Evolutionary conservation across 2,113 vertebrate species (phyloP).

Genomic region (Orientallactaga bullata): DNA sequence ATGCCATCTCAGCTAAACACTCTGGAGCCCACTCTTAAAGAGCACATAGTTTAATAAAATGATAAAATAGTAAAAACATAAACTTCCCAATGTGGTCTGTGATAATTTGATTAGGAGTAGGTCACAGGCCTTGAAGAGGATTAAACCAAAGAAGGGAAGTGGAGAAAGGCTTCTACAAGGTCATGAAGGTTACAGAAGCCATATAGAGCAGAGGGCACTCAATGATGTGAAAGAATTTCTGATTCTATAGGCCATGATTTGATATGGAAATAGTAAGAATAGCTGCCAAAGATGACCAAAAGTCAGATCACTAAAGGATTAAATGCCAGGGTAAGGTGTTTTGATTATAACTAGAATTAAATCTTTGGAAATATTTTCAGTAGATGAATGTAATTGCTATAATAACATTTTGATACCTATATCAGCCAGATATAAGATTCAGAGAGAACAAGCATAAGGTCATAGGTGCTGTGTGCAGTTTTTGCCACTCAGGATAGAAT

Average conservation of each 20-base stretch:
- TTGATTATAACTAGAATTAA: conserved; percentile 3
- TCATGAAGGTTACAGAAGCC: background rate
- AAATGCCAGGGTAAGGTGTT: background rate
- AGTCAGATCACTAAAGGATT: background rate
- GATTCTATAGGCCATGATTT: background rate
- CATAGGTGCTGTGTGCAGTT: background rate
- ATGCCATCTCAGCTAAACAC: conserved; percentile 8
- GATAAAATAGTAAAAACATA: background rate
- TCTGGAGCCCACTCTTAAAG: background rate
- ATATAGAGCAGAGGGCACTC: background rate
- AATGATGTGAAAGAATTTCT: background rate
- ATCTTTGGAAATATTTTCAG: background rate
- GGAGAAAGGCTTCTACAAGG: background rate
- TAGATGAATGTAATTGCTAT: background rate
- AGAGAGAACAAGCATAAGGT: background rate
- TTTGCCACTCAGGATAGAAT: background rate
- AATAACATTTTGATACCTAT: background rate
- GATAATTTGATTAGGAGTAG: background rate
- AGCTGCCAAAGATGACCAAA: background rate
- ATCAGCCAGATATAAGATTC: background rate
- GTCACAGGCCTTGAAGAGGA: background rate
- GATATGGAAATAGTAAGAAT: background rate
- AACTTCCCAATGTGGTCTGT: background rate
- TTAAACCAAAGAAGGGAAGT: background rate
- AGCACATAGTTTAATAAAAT: background rate